Conservation (phyloP, 2,113 vertebrate species). For the Pteruthius melanotis region DNA sequence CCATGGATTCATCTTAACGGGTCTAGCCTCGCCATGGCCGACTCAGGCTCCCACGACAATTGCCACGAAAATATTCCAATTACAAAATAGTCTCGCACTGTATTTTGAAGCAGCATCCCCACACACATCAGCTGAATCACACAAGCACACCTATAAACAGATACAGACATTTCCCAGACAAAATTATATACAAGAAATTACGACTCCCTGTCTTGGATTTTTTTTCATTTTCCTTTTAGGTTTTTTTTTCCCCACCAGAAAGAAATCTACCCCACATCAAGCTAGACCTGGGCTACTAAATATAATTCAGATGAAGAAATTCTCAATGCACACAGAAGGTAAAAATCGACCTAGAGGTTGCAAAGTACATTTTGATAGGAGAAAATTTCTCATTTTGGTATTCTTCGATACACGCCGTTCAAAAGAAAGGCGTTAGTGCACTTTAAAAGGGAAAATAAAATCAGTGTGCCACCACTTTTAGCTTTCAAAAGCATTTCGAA, state of each 20-base stretch:
- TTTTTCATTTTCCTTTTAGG: not conserved
- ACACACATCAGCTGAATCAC: not conserved
- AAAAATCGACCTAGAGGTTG: conserved; percentile 52
- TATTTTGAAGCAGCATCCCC: not conserved
- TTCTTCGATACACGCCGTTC: not conserved
- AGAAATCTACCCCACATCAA: conserved; percentile 9
- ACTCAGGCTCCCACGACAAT: not conserved
- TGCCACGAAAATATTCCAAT: conserved; percentile 1
- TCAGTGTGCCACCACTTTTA: not conserved
- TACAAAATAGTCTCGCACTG: not conserved
- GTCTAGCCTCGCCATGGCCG: not conserved
- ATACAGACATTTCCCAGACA: not conserved
- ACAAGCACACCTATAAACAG: conserved; percentile 1
- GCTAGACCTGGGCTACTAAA: not conserved
- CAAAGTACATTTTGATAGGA: conserved; percentile 31
- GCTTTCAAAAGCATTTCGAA: conserved; percentile 40
- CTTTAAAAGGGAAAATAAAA: conserved; percentile 38
- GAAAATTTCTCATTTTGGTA: not conserved
- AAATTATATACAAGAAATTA: not conserved
- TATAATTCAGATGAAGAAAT: not conserved
- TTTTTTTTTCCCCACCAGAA: not conserved
- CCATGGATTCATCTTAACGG: conserved; percentile 13
- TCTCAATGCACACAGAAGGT: not conserved
- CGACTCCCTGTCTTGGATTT: not conserved
- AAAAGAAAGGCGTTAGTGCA: conserved; percentile 22